Conservation (phyloP, 2,797 vertebrate species). For the Monodelphis domestica region DNA sequence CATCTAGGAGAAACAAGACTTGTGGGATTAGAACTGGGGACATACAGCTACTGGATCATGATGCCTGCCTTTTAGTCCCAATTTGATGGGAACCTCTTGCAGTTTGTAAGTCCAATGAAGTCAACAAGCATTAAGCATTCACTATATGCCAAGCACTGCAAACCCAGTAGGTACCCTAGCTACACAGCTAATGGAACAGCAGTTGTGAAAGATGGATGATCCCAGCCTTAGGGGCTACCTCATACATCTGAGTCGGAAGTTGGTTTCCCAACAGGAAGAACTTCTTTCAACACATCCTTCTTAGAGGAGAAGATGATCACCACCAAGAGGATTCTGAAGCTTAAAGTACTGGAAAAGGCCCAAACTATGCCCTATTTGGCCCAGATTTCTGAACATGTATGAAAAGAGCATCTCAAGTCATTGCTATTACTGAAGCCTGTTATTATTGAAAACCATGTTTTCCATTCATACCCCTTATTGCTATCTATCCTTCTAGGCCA, state of each 20-base stretch:
- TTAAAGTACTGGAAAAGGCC: not conserved
- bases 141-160: not conserved
- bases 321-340: not conserved
- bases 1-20: not conserved
- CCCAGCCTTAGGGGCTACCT: not conserved
- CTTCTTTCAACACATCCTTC: not conserved
- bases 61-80: not conserved
- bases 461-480: not conserved
- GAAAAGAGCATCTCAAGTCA: not conserved
- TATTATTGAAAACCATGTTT: not conserved
- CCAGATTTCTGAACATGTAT: not conserved
- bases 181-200: not conserved
- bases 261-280: not conserved
- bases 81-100: not conserved
- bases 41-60: not conserved
- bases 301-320: not conserved
- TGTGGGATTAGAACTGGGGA: not conserved
- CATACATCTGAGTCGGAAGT: not conserved
- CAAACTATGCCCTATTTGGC: not conserved
- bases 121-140: not conserved
- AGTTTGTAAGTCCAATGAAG: not conserved
- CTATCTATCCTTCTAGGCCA: not conserved
- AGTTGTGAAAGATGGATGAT: not conserved
- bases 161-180: not conserved
- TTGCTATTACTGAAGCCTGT: too few species aligned